Conservation (phyloP, 2,113 vertebrate species). For the Cyrtonyx montezumae region DNA sequence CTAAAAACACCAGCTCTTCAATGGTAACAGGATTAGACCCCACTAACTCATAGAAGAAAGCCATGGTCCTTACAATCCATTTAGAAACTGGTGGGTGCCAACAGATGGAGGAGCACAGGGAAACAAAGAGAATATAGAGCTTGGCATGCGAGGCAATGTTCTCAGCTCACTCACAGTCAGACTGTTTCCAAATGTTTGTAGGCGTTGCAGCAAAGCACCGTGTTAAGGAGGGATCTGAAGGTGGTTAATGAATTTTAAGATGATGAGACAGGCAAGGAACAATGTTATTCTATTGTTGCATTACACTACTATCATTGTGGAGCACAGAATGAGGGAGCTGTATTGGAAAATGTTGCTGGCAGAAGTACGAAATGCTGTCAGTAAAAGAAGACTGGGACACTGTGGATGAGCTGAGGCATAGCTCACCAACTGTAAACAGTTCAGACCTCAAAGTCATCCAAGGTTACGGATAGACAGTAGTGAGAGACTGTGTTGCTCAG, state of each 20-base stretch:
- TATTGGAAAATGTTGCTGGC: neutral
- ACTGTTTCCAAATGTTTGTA: constrained; percentile 37
- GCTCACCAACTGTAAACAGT: neutral
- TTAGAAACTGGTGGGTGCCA: constrained; percentile 7
- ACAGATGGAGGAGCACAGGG: neutral
- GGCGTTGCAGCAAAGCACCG: constrained; percentile 45
- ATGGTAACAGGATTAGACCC: neutral
- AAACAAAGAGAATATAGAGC: neutral
- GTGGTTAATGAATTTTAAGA: constrained; percentile 33
- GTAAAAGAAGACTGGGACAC: neutral
- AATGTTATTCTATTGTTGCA: neutral
- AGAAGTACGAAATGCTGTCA: constrained; percentile 2
- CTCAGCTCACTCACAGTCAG: constrained; percentile 30
- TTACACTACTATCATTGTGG: neutral
- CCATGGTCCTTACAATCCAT: neutral
- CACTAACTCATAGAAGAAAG: neutral
- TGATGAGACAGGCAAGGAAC: neutral
- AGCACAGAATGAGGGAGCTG: neutral
- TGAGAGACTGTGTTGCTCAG: neutral
- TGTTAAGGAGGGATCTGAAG: constrained; percentile 24
- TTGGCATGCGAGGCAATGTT: neutral
- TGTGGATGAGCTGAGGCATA: neutral
- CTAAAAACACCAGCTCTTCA: neutral
- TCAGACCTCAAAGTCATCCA: constrained; percentile 28
- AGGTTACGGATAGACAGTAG: constrained; percentile 14